Evolutionary conservation across 2,888 invertebrate species (phyloP), one percentile per base, ranked within the genome.

Genomic region (Caenorhabditis zanzibari): DNA sequence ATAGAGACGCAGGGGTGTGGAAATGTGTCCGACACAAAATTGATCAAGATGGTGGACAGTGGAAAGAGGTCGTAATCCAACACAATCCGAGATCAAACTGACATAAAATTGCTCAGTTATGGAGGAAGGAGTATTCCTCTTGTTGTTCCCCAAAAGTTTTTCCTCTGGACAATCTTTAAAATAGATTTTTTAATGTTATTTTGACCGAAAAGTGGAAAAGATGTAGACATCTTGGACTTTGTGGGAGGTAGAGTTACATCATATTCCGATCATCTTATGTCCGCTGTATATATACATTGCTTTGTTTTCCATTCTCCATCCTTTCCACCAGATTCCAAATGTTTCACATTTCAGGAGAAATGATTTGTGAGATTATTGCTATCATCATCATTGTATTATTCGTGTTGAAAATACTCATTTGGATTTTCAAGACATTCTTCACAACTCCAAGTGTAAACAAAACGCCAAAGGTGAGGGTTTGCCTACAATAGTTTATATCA

Each of bases 11-110:
- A 75, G 75, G 54, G 35, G 16, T 38, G 35, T 28, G 32, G 24
- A 75, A 66, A 28, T 58, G 75, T 75, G 75, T 56, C 66, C 64
- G 66, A 66, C 66, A 66, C 75, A 66, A 75, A 66, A 64, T 41
- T 28, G 74, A 64, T 41, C 74, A 64, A 35, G 41, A 54, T 54
- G 59, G 14, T 5, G 16, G 44, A 26, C 28, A 16, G 19, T 16
- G 32, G 19, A 52, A 22, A 5, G 52, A 38, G 66, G 32, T 22
- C 49, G 32, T 63, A 63, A 47, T 63, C 63, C 49, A 52, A 61
- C 52, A n/a, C 35, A 56, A 73, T 61, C 35, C 61, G 38, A 73
- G 72, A 52, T 49, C 38, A 61, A 49, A 28, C 26, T 26, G 24
- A 35, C 35, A 58, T 28, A 22, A 47, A 59, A 47, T 16, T 26